phyloP scores from a whole-genome alignment of 30 jellyfish, hydroid and myxozoan genomes.

The Phacellophora camtschatica region DNA sequence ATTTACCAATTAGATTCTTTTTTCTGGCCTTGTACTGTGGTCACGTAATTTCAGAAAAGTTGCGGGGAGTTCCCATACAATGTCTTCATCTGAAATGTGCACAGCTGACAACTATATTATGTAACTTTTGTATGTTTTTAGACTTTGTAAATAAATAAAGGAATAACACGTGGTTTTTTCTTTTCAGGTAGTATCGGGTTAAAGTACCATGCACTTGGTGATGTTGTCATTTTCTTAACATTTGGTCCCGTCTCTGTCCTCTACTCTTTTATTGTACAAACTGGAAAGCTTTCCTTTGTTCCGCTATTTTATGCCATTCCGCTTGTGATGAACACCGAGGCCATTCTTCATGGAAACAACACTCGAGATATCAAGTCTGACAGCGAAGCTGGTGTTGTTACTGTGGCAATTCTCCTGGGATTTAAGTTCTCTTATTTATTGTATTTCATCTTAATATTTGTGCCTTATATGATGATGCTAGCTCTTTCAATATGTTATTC shows the following conservation, averaged over 20 bases:
- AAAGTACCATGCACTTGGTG: conserved; percentile 92
- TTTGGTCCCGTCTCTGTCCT: conserved; percentile 90
- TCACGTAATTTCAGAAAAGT: too few species aligned
- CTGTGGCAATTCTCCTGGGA: conserved; percentile 83
- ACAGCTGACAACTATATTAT: too few species aligned
- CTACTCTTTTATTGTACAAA: conserved; percentile 73
- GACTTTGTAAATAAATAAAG: too few species aligned
- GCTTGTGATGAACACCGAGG: conserved; percentile 85
- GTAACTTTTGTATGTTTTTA: too few species aligned
- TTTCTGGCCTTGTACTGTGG: too few species aligned
- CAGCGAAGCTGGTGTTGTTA: conserved; percentile 50
- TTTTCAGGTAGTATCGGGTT: conserved; percentile 77
- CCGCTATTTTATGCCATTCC: conserved; percentile 82
- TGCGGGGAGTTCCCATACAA: too few species aligned
- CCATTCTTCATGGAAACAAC: conserved; percentile 88
- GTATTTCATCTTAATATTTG: conserved; percentile 45
- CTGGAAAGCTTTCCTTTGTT: conserved; percentile 20
- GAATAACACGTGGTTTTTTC: too few species aligned
- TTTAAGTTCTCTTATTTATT: conserved; percentile 45
- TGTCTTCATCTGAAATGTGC: too few species aligned
- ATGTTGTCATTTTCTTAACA: conserved; percentile 68
- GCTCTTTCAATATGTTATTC: conserved; percentile 33
- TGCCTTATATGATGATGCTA: conserved; percentile 66
- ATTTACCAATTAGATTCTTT: too few species aligned
- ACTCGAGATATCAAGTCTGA: conserved; percentile 80